A percentile compares a stretch with the other conserved stretches of the same genome.
Evolutionary conservation across 2,888 invertebrate genomes (phyloP).

Genomic region (Acleris laterana): DNA sequence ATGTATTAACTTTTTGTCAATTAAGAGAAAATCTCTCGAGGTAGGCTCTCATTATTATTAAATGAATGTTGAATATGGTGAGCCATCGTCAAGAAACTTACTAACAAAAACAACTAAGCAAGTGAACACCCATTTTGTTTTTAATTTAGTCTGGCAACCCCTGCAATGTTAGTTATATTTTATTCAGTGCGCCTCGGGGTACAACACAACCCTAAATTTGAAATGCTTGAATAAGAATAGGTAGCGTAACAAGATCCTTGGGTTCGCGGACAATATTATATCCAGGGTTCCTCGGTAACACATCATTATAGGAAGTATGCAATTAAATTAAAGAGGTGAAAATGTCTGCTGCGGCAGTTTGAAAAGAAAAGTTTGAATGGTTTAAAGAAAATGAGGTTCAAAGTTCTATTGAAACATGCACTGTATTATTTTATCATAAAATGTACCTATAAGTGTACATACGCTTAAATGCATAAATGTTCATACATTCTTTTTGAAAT

Average conservation of each 20-base stretch:
- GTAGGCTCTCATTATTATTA: too few relatives aligned
- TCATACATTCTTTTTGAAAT: too few relatives aligned
- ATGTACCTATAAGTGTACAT: too few relatives aligned
- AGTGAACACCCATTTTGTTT: constrained; percentile 57
- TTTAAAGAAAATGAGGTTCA: too few relatives aligned
- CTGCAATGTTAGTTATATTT: constrained; percentile 68
- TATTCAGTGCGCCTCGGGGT: constrained; percentile 57
- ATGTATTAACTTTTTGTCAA: too few relatives aligned
- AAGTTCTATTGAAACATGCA: too few relatives aligned
- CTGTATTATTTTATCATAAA: too few relatives aligned
- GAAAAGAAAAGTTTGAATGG: too few relatives aligned
- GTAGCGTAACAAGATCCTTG: constrained; percentile 29
- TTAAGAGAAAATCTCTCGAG: too few relatives aligned
- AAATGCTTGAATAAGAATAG: constrained; percentile 25
- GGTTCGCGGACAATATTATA: constrained; percentile 17
- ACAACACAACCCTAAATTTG: constrained; percentile 23
- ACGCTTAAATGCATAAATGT: too few relatives aligned
- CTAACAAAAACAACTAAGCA: constrained; percentile 3
- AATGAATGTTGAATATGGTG: too few relatives aligned
- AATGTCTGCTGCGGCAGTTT: not conserved
- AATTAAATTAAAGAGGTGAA: constrained; percentile 15
- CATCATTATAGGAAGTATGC: constrained; percentile 21
- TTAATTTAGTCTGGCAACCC: constrained; percentile 65
- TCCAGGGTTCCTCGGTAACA: constrained; percentile 9
- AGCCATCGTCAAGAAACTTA: too few relatives aligned